Percentiles rank a stretch among this genome's conserved stretches.
phyloP scores from a whole-genome alignment of 2,113 vertebrate species.

The Acrocephalus arundinaceus region DNA sequence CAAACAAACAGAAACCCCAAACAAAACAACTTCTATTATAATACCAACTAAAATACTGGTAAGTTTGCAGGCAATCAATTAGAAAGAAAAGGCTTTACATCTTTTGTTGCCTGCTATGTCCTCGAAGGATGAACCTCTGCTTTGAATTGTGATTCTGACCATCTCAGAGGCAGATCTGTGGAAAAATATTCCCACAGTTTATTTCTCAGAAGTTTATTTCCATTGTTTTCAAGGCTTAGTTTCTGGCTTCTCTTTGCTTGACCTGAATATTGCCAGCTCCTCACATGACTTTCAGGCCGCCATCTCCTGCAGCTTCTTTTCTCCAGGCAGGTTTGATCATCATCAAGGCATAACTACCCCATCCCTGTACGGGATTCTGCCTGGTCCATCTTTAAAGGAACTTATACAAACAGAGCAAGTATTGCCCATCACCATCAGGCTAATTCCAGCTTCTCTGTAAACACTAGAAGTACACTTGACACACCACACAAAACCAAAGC shows the following conservation, averaged over 20 bases:
- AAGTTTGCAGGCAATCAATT: background rate
- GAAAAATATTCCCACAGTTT: background rate
- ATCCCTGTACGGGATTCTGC: background rate
- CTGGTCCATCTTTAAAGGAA: background rate
- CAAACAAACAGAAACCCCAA: background rate
- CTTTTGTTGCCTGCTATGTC: background rate
- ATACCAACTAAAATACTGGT: background rate
- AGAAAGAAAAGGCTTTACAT: background rate
- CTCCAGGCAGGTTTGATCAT: background rate
- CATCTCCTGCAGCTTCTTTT: background rate
- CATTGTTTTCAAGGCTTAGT: background rate
- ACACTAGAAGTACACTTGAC: background rate
- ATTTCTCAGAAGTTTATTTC: background rate
- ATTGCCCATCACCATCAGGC: background rate
- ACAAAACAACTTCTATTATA: background rate
- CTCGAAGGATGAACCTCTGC: background rate
- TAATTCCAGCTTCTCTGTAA: background rate
- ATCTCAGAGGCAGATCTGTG: background rate
- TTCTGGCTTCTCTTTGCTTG: background rate
- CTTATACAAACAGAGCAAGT: background rate
- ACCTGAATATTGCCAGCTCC: background rate
- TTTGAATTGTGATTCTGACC: background rate
- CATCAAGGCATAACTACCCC: background rate
- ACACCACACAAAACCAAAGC: background rate
- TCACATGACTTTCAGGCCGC: background rate